phyloP scores from a whole-genome alignment of 2,888 invertebrate genomes.

The Merodon equestris region DNA sequence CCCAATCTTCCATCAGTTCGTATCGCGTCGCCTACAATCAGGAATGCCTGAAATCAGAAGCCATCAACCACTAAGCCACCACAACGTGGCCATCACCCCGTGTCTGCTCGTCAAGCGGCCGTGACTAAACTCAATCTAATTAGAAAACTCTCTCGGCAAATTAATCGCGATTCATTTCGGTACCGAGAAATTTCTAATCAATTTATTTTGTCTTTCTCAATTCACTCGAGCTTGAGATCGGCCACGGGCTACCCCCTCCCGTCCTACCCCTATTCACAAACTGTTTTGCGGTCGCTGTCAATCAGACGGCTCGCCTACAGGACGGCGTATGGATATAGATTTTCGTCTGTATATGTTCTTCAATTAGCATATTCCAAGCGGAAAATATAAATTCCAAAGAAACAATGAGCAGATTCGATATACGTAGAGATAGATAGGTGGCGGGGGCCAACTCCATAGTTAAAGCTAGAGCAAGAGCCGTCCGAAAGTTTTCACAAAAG shows the following conservation, averaged over 20 bases:
- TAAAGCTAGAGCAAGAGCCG: not conserved
- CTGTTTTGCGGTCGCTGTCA: not conserved
- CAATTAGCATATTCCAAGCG: conserved; percentile 49
- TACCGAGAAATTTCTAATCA: conserved; percentile 38
- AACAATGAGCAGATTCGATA: too few relatives aligned
- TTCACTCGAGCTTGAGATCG: conserved; percentile 8
- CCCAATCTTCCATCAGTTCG: not conserved
- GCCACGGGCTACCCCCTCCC: conserved; percentile 8
- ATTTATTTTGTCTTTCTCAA: conserved; percentile 32
- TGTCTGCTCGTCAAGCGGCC: conserved; percentile 26
- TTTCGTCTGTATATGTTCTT: not conserved
- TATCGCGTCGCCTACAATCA: not conserved
- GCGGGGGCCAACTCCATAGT: not conserved
- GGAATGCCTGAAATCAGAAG: conserved; percentile 22
- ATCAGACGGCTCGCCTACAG: not conserved
- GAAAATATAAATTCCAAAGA: conserved; percentile 47
- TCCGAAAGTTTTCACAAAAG: conserved; percentile 1
- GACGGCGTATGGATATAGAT: not conserved
- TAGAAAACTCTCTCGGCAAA: conserved; percentile 49
- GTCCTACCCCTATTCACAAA: conserved; percentile 45
- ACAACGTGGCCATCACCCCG: not conserved
- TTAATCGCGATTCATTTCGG: conserved; percentile 38
- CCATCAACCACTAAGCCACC: conserved; percentile 6
- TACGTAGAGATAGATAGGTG: too few relatives aligned
- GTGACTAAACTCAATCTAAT: conserved; percentile 42